These are phyloP conservation scores for Nephotettix cincticeps DNA, from an alignment of 1,140 invertebrate species.

Conservation along the genomic window DNA sequence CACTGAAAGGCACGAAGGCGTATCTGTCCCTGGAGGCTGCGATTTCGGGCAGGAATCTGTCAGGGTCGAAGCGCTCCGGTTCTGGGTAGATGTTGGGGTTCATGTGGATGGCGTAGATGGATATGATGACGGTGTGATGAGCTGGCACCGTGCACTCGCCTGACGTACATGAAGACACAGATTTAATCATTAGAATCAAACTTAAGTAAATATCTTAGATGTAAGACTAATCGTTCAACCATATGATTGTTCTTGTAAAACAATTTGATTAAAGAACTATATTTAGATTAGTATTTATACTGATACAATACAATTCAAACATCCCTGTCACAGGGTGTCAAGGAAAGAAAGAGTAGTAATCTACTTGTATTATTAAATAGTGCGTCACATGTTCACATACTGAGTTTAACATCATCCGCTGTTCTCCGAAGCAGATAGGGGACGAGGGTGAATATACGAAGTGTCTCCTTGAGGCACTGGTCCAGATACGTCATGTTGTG, in stretches of 20 bases:
- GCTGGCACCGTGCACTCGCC: conserved; percentile 44
- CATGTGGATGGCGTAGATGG: conserved; percentile 61
- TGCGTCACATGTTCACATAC: no score
- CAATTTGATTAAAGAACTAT: no score
- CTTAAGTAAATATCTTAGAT: no score
- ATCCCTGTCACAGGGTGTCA: no score
- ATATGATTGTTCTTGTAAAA: no score
- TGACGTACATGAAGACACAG: no score
- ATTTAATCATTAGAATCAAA: no score
- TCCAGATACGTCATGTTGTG: conserved; percentile 43
- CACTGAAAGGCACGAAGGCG: conserved; percentile 69
- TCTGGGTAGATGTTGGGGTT: conserved; percentile 69
- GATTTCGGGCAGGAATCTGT: conserved; percentile 66
- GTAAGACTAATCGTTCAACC: no score
- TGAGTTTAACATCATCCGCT: conserved; percentile 52
- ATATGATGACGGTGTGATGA: conserved; percentile 49
- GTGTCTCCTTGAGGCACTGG: conserved; percentile 34
- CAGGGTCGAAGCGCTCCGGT: conserved; percentile 71
- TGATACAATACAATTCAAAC: no score
- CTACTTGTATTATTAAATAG: no score
- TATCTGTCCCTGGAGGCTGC: conserved; percentile 51
- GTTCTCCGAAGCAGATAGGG: conserved; percentile 57
- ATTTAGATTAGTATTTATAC: no score
- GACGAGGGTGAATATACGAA: conserved; percentile 53
- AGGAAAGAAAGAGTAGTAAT: no score